Evolutionary conservation across 2,888 invertebrate species (phyloP).

Genomic region (Hypselothyrea guttata): DNA sequence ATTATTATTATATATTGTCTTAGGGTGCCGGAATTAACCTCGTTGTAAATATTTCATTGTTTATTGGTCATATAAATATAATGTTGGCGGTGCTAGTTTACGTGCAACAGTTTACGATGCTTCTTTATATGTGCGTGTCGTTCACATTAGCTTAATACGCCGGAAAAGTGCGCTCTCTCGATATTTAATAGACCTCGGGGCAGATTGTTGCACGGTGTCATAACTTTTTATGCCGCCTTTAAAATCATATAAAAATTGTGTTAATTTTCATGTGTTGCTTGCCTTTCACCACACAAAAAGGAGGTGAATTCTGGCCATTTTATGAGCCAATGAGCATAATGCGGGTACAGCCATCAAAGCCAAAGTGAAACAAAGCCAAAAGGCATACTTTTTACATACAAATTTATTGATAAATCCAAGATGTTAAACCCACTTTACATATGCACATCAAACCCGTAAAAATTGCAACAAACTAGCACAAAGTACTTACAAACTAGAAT

Average conservation of each 20-base stretch:
- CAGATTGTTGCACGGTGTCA: slow-evolving; percentile 38
- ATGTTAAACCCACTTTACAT: slow-evolving; percentile 30
- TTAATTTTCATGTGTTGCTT: slow-evolving; percentile 73
- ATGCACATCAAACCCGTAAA: slow-evolving; percentile 15
- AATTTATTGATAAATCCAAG: slow-evolving; percentile 72
- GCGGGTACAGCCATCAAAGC: slow-evolving; percentile 49
- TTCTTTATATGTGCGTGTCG: slow-evolving; percentile 29
- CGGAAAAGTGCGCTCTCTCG: slow-evolving; percentile 52
- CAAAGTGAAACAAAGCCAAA: slow-evolving; percentile 10
- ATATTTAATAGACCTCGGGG: slow-evolving; percentile 50
- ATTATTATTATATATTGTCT: slow-evolving; percentile 18
- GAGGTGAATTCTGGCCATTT: slow-evolving; percentile 50
- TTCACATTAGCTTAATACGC: slow-evolving; percentile 70
- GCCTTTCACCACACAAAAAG: slow-evolving; percentile 47
- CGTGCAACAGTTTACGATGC: slow-evolving; percentile 47
- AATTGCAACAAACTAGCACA: slow-evolving; percentile 20
- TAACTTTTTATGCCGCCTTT: slow-evolving; percentile 72
- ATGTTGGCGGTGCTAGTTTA: slow-evolving; percentile 41
- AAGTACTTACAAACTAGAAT: slow-evolving; percentile 15
- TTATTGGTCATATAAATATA: slow-evolving; percentile 71
- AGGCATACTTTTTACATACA: slow-evolving; percentile 53
- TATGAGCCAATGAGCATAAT: slow-evolving; percentile 62
- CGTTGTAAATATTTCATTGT: slow-evolving; percentile 55
- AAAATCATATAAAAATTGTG: slow-evolving; percentile 74
- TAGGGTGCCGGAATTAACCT: slow-evolving; percentile 37